Evolutionary conservation across 2,113 vertebrate genomes (phyloP).

Genomic region (Larimichthys crocea): DNA sequence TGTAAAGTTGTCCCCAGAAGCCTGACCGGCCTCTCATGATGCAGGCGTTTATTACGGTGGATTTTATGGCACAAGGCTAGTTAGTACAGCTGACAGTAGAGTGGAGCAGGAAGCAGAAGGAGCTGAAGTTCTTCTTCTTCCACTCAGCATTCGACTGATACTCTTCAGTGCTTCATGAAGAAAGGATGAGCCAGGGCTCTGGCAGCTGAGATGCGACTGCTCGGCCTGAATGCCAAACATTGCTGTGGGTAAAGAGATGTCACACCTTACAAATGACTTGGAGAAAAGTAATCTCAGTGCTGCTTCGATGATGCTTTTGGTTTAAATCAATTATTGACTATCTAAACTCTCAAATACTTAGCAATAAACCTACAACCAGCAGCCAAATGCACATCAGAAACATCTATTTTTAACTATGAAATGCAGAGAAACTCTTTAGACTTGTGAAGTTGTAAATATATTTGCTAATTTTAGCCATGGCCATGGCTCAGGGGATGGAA

Average conservation of each 20-base stretch:
- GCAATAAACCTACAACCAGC: neutral
- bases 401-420: neutral
- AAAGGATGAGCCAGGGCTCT: conserved; percentile 81
- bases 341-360: too few relatives aligned
- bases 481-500: too few relatives aligned
- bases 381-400: neutral
- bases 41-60: neutral
- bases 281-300: neutral
- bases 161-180: conserved; percentile 65
- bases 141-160: neutral
- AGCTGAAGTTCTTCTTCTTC: neutral
- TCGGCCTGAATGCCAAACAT: conserved; percentile 81
- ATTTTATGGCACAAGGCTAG: conserved; percentile 24
- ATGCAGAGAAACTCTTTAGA: neutral
- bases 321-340: neutral
- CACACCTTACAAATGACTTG: neutral
- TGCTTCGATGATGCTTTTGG: neutral
- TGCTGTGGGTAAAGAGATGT: conserved; percentile 66
- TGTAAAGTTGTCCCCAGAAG: neutral
- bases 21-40: conserved; percentile 36
- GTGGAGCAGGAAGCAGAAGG: neutral
- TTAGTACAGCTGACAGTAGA: neutral
- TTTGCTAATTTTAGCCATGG: conserved; percentile 12
- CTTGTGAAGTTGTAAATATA: neutral
- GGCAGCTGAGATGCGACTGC: conserved; percentile 78